phyloP scores from a whole-genome alignment of 92 coral and sea anemone species.

The Heteractis magnifica region DNA sequence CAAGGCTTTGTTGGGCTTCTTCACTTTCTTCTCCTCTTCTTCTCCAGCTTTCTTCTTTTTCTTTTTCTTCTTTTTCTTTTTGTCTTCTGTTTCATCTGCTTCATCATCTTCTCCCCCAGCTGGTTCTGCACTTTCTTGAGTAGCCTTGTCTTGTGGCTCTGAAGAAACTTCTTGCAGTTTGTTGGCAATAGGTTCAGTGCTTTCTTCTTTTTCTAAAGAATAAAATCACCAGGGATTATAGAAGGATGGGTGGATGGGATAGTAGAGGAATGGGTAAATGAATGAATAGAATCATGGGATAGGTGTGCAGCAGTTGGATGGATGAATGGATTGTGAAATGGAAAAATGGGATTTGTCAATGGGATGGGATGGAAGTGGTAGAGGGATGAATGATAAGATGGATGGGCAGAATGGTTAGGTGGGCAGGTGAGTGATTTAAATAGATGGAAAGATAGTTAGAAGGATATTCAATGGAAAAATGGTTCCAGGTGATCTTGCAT shows the following conservation, averaged over 20 bases:
- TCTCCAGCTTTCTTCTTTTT: slow-evolving; percentile 88
- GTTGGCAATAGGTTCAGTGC: background rate
- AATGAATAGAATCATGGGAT: background rate
- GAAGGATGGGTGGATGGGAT: background rate
- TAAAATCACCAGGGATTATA: background rate
- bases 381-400: background rate
- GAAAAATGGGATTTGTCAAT: background rate
- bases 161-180: slow-evolving; percentile 13
- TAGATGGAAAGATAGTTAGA: background rate
- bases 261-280: background rate
- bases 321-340: background rate
- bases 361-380: background rate
- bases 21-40: slow-evolving; percentile 80
- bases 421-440: background rate
- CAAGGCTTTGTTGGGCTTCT: slow-evolving; percentile 89
- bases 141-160: slow-evolving; percentile 16
- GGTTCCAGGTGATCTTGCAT: too few species aligned
- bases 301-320: too few species aligned
- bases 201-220: background rate
- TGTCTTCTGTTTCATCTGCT: slow-evolving; percentile 69
- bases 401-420: background rate
- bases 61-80: slow-evolving; percentile 83
- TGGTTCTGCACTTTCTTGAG: slow-evolving; percentile 16
- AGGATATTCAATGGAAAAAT: background rate
- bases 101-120: slow-evolving; percentile 56